Conservation (phyloP, 1,140 invertebrate species). For the Dinothrombium tinctorium region DNA sequence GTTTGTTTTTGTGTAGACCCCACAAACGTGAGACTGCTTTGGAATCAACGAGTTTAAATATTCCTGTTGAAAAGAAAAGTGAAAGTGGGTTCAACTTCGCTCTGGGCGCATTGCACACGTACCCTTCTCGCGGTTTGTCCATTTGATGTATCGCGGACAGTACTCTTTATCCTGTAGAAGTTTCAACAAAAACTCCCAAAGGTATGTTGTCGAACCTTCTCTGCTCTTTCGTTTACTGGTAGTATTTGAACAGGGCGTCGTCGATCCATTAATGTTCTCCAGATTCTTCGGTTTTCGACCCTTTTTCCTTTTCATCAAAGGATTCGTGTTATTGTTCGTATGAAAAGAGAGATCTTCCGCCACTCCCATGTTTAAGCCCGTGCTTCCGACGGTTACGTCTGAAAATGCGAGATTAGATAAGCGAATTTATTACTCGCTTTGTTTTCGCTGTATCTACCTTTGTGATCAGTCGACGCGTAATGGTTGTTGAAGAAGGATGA, state of each 20-base stretch:
- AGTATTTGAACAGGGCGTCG: constrained; percentile 3
- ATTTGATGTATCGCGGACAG: constrained; percentile 95
- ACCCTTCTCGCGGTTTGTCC: constrained; percentile 92
- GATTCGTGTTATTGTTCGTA: background rate
- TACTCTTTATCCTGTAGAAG: constrained; percentile 89
- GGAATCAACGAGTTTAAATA: constrained; percentile 96
- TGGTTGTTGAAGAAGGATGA: constrained; percentile 3
- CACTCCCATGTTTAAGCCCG: background rate
- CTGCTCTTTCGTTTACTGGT: constrained; percentile 63
- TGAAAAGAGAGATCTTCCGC: constrained; percentile 4
- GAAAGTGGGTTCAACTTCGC: background rate
- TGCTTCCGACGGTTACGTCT: background rate
- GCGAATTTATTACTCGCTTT: no score
- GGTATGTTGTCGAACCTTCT: constrained; percentile 87
- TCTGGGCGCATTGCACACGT: constrained; percentile 17
- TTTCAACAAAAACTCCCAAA: constrained; percentile 97
- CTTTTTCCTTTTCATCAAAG: constrained; percentile 10
- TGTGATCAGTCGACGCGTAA: background rate
- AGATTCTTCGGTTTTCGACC: constrained; percentile 23
- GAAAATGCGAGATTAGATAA: no score
- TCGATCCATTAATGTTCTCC: constrained; percentile 15
- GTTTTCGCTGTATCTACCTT: no score
- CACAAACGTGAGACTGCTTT: constrained; percentile 92
- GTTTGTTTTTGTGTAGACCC: constrained; percentile 99
- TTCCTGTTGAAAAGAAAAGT: constrained; percentile 20